These are phyloP conservation scores for Bothrops jararaca DNA, from an alignment of 2,113 vertebrate species.

Conservation along the genomic window DNA sequence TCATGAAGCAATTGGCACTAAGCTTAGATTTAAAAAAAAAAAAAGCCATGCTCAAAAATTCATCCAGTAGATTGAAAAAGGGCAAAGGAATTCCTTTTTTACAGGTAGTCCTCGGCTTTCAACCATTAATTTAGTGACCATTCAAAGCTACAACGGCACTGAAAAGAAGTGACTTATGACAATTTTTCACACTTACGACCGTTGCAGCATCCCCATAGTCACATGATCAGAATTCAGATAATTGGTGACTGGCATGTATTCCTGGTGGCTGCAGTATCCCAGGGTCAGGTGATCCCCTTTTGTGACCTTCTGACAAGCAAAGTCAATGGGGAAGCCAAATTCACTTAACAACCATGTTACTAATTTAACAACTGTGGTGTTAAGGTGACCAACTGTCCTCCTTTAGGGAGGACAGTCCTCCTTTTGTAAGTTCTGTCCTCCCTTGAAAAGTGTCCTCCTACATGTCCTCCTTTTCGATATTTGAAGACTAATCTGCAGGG, in stretches of 20 bases:
- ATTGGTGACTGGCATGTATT: background rate
- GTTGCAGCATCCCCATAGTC: background rate
- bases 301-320: background rate
- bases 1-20: background rate
- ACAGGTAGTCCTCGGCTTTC: background rate
- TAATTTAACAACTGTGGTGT: background rate
- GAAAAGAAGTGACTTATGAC: background rate
- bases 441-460: no score
- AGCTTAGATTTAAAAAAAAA: background rate
- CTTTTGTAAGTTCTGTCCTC: no score
- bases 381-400: no score
- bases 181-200: background rate
- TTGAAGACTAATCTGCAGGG: no score
- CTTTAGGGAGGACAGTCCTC: no score
- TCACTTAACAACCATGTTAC: background rate
- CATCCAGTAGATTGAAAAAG: background rate
- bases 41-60: background rate
- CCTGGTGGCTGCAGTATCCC: background rate
- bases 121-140: background rate
- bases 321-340: background rate
- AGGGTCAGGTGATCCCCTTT: background rate
- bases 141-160: background rate
- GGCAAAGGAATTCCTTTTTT: accelerated
- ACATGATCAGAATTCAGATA: background rate
- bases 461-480: no score